A percentile compares a stretch with the other conserved stretches of the same genome.
phyloP scores from a whole-genome alignment of 2,888 invertebrate genomes.

The Hydriomena furcata region DNA sequence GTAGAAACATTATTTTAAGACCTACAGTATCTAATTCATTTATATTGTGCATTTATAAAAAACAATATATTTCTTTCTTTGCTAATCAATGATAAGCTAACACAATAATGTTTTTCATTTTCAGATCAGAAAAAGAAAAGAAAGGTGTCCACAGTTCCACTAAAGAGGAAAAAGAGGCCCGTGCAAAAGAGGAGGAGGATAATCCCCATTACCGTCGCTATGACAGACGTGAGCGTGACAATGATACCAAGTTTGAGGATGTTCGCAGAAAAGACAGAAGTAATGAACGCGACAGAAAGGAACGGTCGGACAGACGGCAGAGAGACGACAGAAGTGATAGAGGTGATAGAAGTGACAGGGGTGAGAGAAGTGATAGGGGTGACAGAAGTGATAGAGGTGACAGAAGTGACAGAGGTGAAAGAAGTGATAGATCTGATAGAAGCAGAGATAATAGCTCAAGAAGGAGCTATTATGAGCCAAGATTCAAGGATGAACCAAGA shows the following conservation, averaged over 20 bases:
- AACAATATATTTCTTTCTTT: too few species aligned
- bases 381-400: slow-evolving; percentile 31
- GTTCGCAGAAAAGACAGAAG: slow-evolving; percentile 47
- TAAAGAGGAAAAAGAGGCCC: slow-evolving; percentile 78
- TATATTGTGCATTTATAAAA: too few species aligned
- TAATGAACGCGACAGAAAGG: slow-evolving; percentile 32
- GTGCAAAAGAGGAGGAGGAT: slow-evolving; percentile 67
- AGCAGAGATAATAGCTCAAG: slow-evolving; percentile 70
- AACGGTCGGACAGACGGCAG: slow-evolving; percentile 40
- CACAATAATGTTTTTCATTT: slow-evolving; percentile 21
- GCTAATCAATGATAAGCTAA: too few species aligned
- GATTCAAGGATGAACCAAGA: slow-evolving; percentile 92
- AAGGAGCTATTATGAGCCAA: slow-evolving; percentile 81
- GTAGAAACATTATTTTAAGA: too few species aligned
- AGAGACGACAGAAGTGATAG: slow-evolving; percentile 49
- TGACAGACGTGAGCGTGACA: slow-evolving; percentile 53
- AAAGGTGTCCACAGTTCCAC: slow-evolving; percentile 89
- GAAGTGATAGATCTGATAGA: slow-evolving; percentile 56
- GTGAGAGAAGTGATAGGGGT: slow-evolving; percentile 44
- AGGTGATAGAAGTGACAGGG: slow-evolving; percentile 53
- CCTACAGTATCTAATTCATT: too few species aligned
- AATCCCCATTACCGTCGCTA: slow-evolving; percentile 62
- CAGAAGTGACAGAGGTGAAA: too few species aligned
- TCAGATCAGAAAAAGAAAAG: slow-evolving; percentile 81
- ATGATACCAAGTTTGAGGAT: slow-evolving; percentile 52